These are phyloP conservation scores for Chrysolina oricalcia DNA, from an alignment of 2,888 invertebrate species.

Conservation along the genomic window DNA sequence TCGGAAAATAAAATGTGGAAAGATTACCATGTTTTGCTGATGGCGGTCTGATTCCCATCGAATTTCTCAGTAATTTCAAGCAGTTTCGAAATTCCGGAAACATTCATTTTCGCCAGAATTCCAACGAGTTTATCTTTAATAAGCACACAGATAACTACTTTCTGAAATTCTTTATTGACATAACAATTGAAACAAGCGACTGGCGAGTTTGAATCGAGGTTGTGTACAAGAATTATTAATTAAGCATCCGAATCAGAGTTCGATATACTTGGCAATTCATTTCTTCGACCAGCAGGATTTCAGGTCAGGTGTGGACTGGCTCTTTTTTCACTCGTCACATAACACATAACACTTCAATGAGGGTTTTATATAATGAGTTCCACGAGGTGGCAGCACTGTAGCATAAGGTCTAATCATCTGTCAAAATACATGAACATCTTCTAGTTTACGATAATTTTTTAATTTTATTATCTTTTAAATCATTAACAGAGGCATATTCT, in stretches of 20 bases:
- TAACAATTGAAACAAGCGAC: slow-evolving; percentile 17
- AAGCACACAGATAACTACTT: slow-evolving; percentile 22
- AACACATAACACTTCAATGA: too few species aligned
- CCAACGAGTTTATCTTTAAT: slow-evolving; percentile 17
- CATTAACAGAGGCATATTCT: too few species aligned
- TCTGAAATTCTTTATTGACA: slow-evolving; percentile 22
- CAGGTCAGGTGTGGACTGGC: not conserved
- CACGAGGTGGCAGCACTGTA: too few species aligned
- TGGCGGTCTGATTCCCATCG: slow-evolving; percentile 21
- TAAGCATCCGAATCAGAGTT: slow-evolving; percentile 2
- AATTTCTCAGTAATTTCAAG: slow-evolving; percentile 8
- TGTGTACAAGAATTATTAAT: slow-evolving; percentile 1
- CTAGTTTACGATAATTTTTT: too few species aligned
- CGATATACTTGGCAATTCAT: slow-evolving; percentile 2
- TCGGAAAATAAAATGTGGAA: slow-evolving; percentile 5
- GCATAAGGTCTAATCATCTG: too few species aligned
- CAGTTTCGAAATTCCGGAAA: slow-evolving; percentile 32
- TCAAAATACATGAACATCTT: too few species aligned
- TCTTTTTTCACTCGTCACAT: not conserved
- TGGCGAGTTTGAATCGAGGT: slow-evolving; percentile 7
- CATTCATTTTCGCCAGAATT: slow-evolving; percentile 26
- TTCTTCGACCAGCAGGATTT: not conserved
- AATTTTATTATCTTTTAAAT: too few species aligned
- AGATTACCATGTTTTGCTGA: slow-evolving; percentile 6
- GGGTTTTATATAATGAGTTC: too few species aligned